phyloP scores from a whole-genome alignment of 1,140 invertebrate genomes.

The Lanistes nyassanus region DNA sequence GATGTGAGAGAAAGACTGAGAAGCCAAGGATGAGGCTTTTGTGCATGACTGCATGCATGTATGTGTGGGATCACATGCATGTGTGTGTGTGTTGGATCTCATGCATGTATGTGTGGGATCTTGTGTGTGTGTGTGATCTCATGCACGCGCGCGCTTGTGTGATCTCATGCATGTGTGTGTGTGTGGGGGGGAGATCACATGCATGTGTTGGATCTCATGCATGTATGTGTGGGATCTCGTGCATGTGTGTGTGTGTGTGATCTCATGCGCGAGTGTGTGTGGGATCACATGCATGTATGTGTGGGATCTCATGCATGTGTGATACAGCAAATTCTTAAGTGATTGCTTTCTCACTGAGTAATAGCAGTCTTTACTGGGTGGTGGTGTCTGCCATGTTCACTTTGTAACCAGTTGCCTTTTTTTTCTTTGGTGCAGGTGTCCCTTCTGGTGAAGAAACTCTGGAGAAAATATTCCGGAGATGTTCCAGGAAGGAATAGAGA shows the following conservation, averaged over 20 bases:
- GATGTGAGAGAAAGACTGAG: neutral
- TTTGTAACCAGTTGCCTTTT: no score
- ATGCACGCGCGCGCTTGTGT: neutral
- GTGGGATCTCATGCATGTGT: neutral
- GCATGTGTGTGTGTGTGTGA: neutral
- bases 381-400: no score
- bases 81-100: neutral
- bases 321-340: no score
- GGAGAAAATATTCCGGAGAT: no score
- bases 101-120: conserved; percentile 1
- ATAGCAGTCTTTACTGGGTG: no score
- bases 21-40: neutral
- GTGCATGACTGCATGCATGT: neutral
- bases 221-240: neutral
- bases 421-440: no score
- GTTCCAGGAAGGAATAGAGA: no score
- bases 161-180: neutral
- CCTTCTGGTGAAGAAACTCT: no score
- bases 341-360: no score
- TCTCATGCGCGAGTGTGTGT: neutral
- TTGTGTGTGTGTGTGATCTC: neutral
- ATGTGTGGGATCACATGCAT: neutral
- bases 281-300: neutral
- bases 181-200: neutral
- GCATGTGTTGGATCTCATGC: neutral